These are phyloP conservation scores for Oryctes rhinoceros DNA, from an alignment of 1,140 invertebrate species.

Conservation along the genomic window DNA sequence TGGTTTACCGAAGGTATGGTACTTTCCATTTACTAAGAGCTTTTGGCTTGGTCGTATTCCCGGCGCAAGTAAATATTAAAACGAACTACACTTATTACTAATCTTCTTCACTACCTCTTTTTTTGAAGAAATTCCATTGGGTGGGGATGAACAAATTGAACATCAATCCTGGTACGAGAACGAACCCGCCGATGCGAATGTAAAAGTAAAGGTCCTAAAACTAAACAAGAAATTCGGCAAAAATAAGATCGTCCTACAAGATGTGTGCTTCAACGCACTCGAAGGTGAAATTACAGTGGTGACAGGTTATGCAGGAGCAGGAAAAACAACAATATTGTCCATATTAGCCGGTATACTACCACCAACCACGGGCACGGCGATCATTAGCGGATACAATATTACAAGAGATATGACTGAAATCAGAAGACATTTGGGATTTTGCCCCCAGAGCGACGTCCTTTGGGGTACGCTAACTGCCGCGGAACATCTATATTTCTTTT, in stretches of 20 bases:
- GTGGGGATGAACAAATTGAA: no score
- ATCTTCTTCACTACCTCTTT: no score
- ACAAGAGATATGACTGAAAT: constrained; percentile 50
- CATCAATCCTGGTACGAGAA: neutral
- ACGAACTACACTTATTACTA: no score
- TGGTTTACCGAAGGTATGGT: constrained; percentile 79
- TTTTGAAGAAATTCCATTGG: no score
- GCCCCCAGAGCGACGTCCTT: constrained; percentile 85
- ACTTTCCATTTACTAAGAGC: constrained; percentile 73
- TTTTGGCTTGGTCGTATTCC: constrained; percentile 52
- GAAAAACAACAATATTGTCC: constrained; percentile 68
- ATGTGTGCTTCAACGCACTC: constrained; percentile 70
- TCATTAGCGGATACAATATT: constrained; percentile 67
- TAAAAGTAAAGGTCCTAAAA: neutral
- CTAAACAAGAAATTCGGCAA: neutral
- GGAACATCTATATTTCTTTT: constrained; percentile 66
- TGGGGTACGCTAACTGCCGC: constrained; percentile 79
- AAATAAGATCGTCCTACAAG: neutral
- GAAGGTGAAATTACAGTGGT: constrained; percentile 75
- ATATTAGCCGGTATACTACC: constrained; percentile 74
- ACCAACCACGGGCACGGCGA: constrained; percentile 74
- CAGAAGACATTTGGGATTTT: constrained; percentile 72
- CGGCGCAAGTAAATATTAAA: no score
- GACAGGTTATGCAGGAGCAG: constrained; percentile 74
- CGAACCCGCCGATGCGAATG: neutral